These are phyloP conservation scores for Mercenaria mercenaria DNA, from an alignment of 1,140 invertebrate genomes.

Conservation along the genomic window DNA sequence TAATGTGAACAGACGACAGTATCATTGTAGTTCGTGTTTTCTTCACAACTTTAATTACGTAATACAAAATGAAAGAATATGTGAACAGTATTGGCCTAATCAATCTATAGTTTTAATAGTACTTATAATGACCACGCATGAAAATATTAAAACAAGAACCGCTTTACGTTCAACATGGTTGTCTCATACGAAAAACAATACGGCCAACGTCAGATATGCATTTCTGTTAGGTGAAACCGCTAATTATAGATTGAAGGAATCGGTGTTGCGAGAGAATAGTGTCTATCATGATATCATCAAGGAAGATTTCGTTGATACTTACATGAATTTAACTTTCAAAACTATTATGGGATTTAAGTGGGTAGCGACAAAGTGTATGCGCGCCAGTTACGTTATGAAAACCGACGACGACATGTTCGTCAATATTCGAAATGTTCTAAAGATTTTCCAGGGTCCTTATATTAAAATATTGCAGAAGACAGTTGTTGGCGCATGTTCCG, in stretches of 20 bases:
- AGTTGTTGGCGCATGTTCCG: slow-evolving; percentile 6
- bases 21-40: slow-evolving; percentile 36
- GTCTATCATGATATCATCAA: slow-evolving; percentile 91
- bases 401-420: slow-evolving; percentile 87
- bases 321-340: slow-evolving; percentile 94
- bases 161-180: slow-evolving; percentile 73
- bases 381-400: slow-evolving; percentile 87
- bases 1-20: not conserved
- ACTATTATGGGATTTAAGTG: slow-evolving; percentile 94
- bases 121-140: slow-evolving; percentile 49
- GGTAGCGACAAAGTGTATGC: slow-evolving; percentile 89
- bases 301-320: slow-evolving; percentile 92
- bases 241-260: not conserved
- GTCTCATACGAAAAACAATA: slow-evolving; percentile 69
- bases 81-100: not conserved
- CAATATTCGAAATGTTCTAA: slow-evolving; percentile 78
- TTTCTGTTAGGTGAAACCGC: slow-evolving; percentile 64
- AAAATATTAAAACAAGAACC: slow-evolving; percentile 15
- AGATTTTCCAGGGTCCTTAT: not conserved
- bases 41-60: slow-evolving; percentile 34
- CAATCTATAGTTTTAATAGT: slow-evolving; percentile 47
- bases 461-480: not conserved
- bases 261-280: slow-evolving; percentile 87
- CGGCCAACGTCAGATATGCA: slow-evolving; percentile 58
- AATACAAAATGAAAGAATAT: slow-evolving; percentile 45